Conservation (phyloP, 2,888 invertebrate species). For the Elgonia sp. region DNA sequence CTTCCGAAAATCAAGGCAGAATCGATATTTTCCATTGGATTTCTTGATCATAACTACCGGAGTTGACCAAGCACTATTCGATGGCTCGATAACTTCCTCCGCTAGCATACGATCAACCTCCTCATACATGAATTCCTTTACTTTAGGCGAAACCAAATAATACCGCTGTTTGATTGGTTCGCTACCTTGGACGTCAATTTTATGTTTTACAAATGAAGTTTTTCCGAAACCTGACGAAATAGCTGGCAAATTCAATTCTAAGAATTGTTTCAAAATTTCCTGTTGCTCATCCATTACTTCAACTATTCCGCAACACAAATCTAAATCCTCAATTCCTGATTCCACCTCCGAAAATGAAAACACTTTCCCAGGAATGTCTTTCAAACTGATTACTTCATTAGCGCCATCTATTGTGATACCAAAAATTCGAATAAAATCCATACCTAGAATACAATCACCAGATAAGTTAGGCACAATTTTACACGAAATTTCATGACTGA, state of each 20-base stretch:
- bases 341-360: constrained; percentile 28
- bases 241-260: constrained; percentile 13
- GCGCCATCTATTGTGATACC: constrained; percentile 43
- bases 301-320: constrained; percentile 29
- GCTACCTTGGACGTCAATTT: constrained; percentile 17
- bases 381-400: constrained; percentile 7
- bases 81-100: constrained; percentile 35
- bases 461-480: constrained; percentile 27
- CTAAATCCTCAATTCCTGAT: neutral
- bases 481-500: constrained; percentile 5
- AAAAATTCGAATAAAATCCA: constrained; percentile 56
- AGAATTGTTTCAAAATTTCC: constrained; percentile 5
- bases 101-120: constrained; percentile 10
- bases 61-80: constrained; percentile 56
- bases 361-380: neutral
- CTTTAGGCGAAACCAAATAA: constrained; percentile 29
- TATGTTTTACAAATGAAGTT: constrained; percentile 41
- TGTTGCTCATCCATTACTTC: constrained; percentile 36
- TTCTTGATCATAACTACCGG: constrained; percentile 53
- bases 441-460: constrained; percentile 40
- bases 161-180: constrained; percentile 18
- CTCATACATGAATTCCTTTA: neutral
- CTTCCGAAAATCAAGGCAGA: constrained; percentile 57
- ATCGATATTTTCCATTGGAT: constrained; percentile 38
- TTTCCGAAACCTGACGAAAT: constrained; percentile 17